Percentiles rank a stretch among this genome's conserved stretches.
Evolutionary conservation across 2,888 invertebrate species (phyloP).

Genomic region (Xestia sexstrigata): DNA sequence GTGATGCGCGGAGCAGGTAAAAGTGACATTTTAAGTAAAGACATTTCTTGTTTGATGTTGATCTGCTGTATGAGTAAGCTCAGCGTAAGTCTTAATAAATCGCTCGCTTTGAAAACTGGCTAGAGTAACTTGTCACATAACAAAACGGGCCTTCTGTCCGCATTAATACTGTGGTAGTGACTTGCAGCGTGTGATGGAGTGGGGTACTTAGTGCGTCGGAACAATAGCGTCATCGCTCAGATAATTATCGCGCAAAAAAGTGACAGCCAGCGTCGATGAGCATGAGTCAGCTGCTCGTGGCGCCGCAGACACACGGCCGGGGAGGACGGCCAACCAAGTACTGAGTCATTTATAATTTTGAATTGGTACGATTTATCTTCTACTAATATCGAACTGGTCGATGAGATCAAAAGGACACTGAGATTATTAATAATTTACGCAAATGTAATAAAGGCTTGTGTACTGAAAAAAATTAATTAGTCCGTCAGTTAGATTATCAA

Average conservation of each 20-base stretch:
- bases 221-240: conserved; percentile 66
- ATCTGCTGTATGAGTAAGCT: background rate
- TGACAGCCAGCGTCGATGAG: conserved; percentile 63
- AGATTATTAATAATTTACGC: background rate
- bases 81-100: background rate
- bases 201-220: conserved; percentile 56
- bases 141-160: conserved; percentile 39
- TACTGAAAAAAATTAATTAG: no score
- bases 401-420: background rate
- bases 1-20: background rate
- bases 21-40: background rate
- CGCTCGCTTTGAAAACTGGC: background rate
- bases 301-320: conserved; percentile 21
- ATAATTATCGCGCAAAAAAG: conserved; percentile 69
- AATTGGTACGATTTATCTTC: background rate
- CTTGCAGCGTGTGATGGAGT: conserved; percentile 60
- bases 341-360: background rate
- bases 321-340: background rate
- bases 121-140: background rate
- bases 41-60: background rate
- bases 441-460: background rate
- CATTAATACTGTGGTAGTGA: conserved; percentile 26
- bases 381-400: background rate
- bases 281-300: conserved; percentile 67
- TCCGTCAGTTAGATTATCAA: no score